Evolutionary conservation across 2,113 vertebrate species (phyloP).

Genomic region (Genyomyrus donnyi): DNA sequence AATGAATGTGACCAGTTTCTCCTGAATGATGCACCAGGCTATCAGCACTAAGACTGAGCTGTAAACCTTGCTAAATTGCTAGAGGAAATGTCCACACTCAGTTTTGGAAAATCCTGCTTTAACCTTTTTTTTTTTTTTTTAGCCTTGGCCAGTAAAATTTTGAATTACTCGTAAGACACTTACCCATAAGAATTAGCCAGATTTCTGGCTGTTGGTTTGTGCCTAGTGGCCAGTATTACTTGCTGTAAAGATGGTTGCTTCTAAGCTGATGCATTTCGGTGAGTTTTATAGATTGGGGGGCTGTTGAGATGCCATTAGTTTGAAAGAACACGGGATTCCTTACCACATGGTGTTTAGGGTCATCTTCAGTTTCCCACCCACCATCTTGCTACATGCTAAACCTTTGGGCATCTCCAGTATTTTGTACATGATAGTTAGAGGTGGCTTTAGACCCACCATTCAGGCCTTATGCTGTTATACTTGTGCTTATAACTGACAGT

Average conservation of each 20-base stretch:
- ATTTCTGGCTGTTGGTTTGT: background rate
- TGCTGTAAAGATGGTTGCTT: background rate
- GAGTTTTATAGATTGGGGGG: background rate
- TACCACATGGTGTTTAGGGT: background rate
- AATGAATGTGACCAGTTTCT: background rate
- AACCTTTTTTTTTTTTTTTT: background rate
- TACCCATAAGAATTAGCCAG: background rate
- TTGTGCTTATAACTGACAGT: background rate
- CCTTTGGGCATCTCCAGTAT: background rate
- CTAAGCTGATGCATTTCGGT: background rate
- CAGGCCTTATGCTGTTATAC: background rate
- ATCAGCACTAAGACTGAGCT: background rate
- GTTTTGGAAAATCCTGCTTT: background rate
- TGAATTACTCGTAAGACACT: background rate
- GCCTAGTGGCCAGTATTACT: background rate
- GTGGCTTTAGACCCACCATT: background rate
- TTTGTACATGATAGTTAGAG: background rate
- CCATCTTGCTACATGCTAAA: background rate
- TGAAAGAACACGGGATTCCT: background rate
- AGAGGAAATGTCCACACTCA: background rate
- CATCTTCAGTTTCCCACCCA: background rate
- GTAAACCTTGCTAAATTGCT: background rate
- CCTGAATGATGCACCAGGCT: background rate
- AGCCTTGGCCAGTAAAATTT: background rate
- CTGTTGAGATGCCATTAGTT: background rate